phyloP scores from a whole-genome alignment of 2,113 vertebrate genomes.

The Anguilla japonica region DNA sequence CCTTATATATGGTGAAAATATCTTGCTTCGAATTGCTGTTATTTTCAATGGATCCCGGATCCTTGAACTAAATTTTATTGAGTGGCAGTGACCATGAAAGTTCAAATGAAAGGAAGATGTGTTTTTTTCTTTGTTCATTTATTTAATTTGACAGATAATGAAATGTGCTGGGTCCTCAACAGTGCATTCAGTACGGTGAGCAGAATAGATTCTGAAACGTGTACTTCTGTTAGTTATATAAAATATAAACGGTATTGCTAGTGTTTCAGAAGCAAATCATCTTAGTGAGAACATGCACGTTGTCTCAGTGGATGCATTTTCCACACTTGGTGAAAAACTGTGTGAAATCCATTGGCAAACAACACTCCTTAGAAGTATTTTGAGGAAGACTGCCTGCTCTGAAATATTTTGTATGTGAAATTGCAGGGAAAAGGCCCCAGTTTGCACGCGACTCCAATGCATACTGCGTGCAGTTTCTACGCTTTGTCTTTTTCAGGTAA shows the following conservation, averaged over 20 bases:
- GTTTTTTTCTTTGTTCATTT: background rate
- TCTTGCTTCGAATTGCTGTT: background rate
- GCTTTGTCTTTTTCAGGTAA: background rate
- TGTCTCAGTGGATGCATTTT: background rate
- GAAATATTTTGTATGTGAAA: background rate
- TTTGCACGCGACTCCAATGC: background rate
- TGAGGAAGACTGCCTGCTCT: background rate
- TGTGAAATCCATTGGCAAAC: background rate
- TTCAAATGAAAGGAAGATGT: too few relatives aligned
- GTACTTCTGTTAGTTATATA: too few relatives aligned
- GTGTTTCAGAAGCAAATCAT: background rate
- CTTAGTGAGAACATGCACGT: background rate
- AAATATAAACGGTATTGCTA: background rate
- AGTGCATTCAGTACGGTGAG: background rate
- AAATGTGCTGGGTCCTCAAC: background rate
- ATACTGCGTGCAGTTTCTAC: background rate
- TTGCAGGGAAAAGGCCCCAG: background rate
- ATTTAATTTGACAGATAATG: background rate
- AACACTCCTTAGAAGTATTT: background rate
- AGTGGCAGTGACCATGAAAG: too few relatives aligned
- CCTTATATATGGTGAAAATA: too few relatives aligned
- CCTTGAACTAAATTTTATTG: too few relatives aligned
- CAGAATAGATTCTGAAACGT: too few relatives aligned
- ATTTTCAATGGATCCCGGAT: background rate
- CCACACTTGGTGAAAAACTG: background rate